These are phyloP conservation scores for Tauraco hartlaubi DNA, from an alignment of 2,797 vertebrate genomes.

Conservation along the genomic window DNA sequence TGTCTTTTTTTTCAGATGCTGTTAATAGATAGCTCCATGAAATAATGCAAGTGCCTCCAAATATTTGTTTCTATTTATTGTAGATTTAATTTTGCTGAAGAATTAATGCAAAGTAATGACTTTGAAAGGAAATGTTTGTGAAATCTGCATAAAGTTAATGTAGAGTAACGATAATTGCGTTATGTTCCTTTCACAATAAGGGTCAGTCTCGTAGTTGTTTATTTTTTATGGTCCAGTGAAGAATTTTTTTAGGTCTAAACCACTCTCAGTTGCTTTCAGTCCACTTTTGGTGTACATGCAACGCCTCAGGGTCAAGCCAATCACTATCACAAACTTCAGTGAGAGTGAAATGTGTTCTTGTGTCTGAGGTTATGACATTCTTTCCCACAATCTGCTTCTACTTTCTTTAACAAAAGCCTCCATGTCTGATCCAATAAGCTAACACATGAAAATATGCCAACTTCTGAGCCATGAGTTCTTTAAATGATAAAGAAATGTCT, in stretches of 20 bases:
- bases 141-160: neutral
- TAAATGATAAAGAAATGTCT: neutral
- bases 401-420: conserved; percentile 21
- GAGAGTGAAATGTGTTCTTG: neutral
- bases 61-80: neutral
- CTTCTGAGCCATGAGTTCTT: conserved; percentile 18
- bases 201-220: neutral
- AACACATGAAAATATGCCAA: conserved; percentile 5
- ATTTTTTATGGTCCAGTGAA: neutral
- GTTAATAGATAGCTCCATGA: neutral
- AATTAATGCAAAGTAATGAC: neutral
- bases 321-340: neutral
- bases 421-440: conserved; percentile 11
- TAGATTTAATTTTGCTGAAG: neutral
- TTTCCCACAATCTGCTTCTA: conserved; percentile 33
- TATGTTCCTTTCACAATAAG: neutral
- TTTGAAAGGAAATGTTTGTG: neutral
- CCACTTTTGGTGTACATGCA: neutral
- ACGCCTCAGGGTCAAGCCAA: neutral
- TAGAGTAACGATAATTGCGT: neutral
- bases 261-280: neutral
- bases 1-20: neutral
- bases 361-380: neutral
- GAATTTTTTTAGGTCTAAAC: neutral
- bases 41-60: neutral